These are phyloP conservation scores for Tapirus indicus DNA, from an alignment of 2,797 vertebrate genomes.

Conservation along the genomic window DNA sequence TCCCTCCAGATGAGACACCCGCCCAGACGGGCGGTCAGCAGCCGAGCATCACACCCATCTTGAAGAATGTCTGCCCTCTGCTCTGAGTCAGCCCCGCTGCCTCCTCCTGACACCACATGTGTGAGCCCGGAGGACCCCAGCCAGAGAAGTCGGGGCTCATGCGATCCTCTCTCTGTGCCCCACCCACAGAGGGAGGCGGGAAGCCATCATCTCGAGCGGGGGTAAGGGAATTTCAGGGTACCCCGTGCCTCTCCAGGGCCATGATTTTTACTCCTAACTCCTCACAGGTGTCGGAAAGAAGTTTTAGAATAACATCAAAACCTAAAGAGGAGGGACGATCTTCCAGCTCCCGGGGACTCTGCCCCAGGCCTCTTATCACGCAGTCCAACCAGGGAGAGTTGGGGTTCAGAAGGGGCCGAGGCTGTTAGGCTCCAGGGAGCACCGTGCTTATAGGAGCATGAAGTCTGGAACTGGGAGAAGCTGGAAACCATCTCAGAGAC, in stretches of 20 bases:
- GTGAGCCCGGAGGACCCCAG: neutral
- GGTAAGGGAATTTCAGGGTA: neutral
- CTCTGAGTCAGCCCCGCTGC: neutral
- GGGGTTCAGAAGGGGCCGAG: neutral
- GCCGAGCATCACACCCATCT: too few relatives aligned
- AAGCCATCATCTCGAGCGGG: neutral
- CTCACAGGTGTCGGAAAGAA: neutral
- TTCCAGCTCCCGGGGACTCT: neutral
- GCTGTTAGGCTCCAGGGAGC: neutral
- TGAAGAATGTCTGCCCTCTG: neutral
- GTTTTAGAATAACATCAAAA: neutral
- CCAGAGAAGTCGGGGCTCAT: neutral
- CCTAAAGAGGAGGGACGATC: neutral
- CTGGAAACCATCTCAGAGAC: neutral
- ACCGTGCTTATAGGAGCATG: fast-evolving
- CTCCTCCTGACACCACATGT: neutral
- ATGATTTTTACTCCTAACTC: neutral
- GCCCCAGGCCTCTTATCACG: neutral
- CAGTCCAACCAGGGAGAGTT: neutral
- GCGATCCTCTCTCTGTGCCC: neutral
- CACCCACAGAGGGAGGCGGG: neutral
- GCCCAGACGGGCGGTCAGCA: neutral
- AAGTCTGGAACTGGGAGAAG: neutral
- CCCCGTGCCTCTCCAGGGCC: neutral
- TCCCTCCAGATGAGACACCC: neutral